phyloP scores from a whole-genome alignment of 37 sponge, comb jelly and placozoan genomes.

The Tethya wilhelma region DNA sequence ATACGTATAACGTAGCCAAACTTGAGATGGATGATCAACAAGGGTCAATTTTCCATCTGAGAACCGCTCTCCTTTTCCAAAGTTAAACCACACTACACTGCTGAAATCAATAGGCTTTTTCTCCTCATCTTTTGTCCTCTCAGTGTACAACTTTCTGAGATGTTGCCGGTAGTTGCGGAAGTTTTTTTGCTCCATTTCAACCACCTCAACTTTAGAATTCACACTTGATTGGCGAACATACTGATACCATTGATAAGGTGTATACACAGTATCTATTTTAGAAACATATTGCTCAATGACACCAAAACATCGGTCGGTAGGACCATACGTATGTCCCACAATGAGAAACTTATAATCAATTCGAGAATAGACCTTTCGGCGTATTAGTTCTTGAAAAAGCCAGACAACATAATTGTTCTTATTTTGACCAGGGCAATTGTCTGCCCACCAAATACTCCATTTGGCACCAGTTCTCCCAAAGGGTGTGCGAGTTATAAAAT shows the following conservation, averaged over 20 bases:
- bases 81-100: conserved; percentile 55
- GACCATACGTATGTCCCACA: conserved; percentile 64
- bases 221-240: conserved; percentile 16
- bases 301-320: conserved; percentile 38
- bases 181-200: conserved; percentile 50
- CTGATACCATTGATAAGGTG: conserved; percentile 37
- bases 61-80: conserved; percentile 19
- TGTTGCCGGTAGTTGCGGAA: conserved; percentile 46
- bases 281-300: conserved; percentile 15
- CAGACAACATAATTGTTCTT: conserved; percentile 53
- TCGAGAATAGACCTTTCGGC: conserved; percentile 48
- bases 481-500: conserved; percentile 28
- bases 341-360: conserved; percentile 58
- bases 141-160: conserved; percentile 33
- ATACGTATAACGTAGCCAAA: conserved; percentile 13
- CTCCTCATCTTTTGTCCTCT: conserved; percentile 40
- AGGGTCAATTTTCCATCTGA: background rate
- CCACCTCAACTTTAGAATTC: conserved; percentile 17
- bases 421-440: conserved; percentile 68
- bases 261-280: conserved; percentile 43
- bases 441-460: conserved; percentile 66
- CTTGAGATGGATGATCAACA: conserved; percentile 12
- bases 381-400: conserved; percentile 58
- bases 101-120: conserved; percentile 43
- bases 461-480: conserved; percentile 58